Evolutionary conservation across 2,888 invertebrate species (phyloP).

Genomic region (Hymenopus coronatus): DNA sequence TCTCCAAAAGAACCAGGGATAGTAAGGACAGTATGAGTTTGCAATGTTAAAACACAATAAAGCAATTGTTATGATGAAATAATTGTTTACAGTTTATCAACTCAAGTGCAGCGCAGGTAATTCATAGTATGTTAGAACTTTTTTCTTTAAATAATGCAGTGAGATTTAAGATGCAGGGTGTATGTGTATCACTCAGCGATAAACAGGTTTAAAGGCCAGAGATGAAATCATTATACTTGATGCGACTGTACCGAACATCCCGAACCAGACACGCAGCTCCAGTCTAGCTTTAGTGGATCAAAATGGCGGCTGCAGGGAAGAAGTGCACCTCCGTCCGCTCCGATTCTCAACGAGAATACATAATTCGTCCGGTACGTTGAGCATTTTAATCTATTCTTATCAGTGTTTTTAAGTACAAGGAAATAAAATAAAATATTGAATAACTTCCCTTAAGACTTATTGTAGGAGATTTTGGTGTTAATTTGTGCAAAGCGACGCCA

Average conservation of each 20-base stretch:
- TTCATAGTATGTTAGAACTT: neutral
- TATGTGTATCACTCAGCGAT: neutral
- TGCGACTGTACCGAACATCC: constrained; percentile 4
- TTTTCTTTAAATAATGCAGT: neutral
- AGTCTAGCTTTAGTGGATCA: constrained; percentile 20
- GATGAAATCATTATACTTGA: neutral
- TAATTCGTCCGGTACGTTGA: constrained; percentile 35
- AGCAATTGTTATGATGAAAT: no score
- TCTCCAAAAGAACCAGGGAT: no score
- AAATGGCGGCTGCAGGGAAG: constrained; percentile 34
- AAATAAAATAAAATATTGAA: neutral
- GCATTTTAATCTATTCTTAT: neutral
- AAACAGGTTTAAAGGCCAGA: neutral
- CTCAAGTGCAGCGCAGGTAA: no score
- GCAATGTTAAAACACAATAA: no score
- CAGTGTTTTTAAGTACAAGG: neutral
- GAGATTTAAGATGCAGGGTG: neutral
- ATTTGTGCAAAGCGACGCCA: constrained; percentile 10
- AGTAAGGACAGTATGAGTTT: no score
- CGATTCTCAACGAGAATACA: constrained; percentile 34
- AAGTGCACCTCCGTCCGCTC: constrained; percentile 29
- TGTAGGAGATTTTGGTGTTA: neutral
- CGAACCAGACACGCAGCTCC: constrained; percentile 5
- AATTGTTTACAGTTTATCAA: no score
- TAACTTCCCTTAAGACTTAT: neutral